Base-by-base conservation (phyloP, 2,888 invertebrate species). In the Mongoloraphidia duomilia region DNA sequence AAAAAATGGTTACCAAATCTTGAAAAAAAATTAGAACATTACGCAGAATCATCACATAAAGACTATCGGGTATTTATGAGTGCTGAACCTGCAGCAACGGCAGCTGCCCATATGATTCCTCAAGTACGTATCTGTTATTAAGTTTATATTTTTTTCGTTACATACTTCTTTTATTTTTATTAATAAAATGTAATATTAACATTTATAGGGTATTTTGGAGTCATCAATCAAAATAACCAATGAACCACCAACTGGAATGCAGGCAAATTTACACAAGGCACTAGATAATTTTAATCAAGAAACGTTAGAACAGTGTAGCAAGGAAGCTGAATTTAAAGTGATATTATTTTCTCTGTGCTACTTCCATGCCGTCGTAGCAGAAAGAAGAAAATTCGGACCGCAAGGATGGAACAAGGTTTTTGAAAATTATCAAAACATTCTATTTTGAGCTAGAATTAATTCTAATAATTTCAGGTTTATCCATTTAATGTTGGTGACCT, bases 141-240 rank as follows among this genome's bases (percentile, higher is more conserved):
- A n/a, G n/a, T n/a, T n/a, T n/a, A n/a, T n/a, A n/a, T n/a, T 6
- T 26, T 26, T 26, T 6, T 26, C 6, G 1, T 26, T 26, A 6
- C 26, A 6, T 13, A 41, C 10, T 42, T 44, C 34, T 34, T 17
- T 39, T 14, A 13, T 50, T 36, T 44, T 26, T 46, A 40, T 36
- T 41, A 54, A 34, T 36, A 48, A 34, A 44, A 33, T n/a, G 12
- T 42, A 10, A 47, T 10, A 40, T 34, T 3, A 13, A 53, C 12
- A 40, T 47, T 59, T 60, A 49, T 50, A 83, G 76, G 95, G 95
- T 1, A 92, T 96, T 52, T 69, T 96, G 45, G 94, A 96, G 65
- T 88, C 92, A 0, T 92, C 93, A 11, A 95, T 96, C 57, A 96
- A 96, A 73, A 94, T 96, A 52, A 95, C 95, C 4, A 96, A 95